A percentile compares a stretch with the other conserved stretches of the same genome.
Evolutionary conservation across 2,888 invertebrate genomes (phyloP).

Genomic region (Lithodes maja): DNA sequence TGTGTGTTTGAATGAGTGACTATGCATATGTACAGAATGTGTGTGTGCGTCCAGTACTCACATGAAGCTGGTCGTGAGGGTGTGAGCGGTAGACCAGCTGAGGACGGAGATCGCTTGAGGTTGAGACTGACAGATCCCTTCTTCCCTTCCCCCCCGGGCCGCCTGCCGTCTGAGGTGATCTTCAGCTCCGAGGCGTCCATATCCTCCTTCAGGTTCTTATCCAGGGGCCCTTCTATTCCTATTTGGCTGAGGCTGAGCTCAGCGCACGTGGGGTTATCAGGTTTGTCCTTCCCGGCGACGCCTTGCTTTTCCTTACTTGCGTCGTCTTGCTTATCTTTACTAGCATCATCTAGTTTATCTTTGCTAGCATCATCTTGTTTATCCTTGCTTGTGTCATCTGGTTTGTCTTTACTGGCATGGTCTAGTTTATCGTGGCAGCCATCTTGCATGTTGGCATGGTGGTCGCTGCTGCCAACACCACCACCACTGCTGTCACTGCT

Average conservation of each 20-base stretch:
- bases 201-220: conserved; percentile 55
- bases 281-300: conserved; percentile 31
- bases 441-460: conserved; percentile 14
- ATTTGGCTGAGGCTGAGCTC: not conserved
- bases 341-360: conserved; percentile 43
- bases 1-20: too few relatives aligned
- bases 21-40: too few relatives aligned
- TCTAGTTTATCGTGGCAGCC: conserved; percentile 12
- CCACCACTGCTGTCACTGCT: conserved; percentile 20
- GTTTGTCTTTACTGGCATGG: conserved; percentile 33
- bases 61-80: conserved; percentile 57
- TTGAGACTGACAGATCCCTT: conserved; percentile 63
- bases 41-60: conserved; percentile 34
- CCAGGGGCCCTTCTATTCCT: conserved; percentile 32
- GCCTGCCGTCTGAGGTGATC: conserved; percentile 71
- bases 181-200: conserved; percentile 73
- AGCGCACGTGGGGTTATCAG: conserved; percentile 28
- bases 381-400: conserved; percentile 35
- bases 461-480: conserved; percentile 32
- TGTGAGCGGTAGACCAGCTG: conserved; percentile 38
- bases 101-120: conserved; percentile 63
- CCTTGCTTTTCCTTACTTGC: conserved; percentile 26
- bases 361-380: conserved; percentile 42
- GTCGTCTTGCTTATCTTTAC: not conserved
- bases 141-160: conserved; percentile 63